A percentile compares a stretch with the other conserved stretches of the same genome.
Evolutionary conservation across 2,888 invertebrate species (phyloP).

Genomic region (Rhagium mordax): DNA sequence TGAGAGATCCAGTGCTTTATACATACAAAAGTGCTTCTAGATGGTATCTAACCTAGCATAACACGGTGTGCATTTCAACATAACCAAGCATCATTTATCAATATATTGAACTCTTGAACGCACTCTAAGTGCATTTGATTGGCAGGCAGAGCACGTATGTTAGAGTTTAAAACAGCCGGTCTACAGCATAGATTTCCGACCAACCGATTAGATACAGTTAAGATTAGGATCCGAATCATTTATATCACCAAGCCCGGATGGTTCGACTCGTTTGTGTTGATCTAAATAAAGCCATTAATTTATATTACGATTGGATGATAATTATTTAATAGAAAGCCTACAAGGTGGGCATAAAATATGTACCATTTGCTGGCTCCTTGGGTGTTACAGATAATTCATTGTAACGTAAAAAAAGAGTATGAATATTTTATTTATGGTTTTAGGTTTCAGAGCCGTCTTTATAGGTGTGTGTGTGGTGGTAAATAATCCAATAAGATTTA

Average conservation of each 20-base stretch:
- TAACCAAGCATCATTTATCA: conserved; percentile 58
- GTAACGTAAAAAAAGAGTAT: not conserved
- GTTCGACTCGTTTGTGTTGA: conserved; percentile 19
- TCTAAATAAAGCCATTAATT: conserved; percentile 37
- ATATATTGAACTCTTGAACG: conserved; percentile 57
- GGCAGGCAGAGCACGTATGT: conserved; percentile 60
- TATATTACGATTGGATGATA: conserved; percentile 16
- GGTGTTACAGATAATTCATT: not conserved
- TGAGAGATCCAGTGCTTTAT: conserved; percentile 19
- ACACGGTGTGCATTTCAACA: conserved; percentile 52
- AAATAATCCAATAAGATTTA: too few relatives aligned
- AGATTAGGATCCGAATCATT: conserved; percentile 57
- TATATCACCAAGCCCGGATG: conserved; percentile 27
- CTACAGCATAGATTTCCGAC: conserved; percentile 47
- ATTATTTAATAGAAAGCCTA: conserved; percentile 17
- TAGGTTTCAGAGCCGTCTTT: too few relatives aligned
- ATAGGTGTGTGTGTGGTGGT: too few relatives aligned
- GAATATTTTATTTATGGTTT: too few relatives aligned
- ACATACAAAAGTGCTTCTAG: conserved; percentile 38
- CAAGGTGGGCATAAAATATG: not conserved
- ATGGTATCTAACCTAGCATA: conserved; percentile 44
- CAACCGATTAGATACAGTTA: conserved; percentile 58
- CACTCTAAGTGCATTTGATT: conserved; percentile 58
- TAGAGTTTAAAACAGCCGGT: conserved; percentile 51
- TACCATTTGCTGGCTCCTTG: not conserved